phyloP scores from a whole-genome alignment of 35 echinoderm and acorn worm species.

The Lytechinus variegatus region DNA sequence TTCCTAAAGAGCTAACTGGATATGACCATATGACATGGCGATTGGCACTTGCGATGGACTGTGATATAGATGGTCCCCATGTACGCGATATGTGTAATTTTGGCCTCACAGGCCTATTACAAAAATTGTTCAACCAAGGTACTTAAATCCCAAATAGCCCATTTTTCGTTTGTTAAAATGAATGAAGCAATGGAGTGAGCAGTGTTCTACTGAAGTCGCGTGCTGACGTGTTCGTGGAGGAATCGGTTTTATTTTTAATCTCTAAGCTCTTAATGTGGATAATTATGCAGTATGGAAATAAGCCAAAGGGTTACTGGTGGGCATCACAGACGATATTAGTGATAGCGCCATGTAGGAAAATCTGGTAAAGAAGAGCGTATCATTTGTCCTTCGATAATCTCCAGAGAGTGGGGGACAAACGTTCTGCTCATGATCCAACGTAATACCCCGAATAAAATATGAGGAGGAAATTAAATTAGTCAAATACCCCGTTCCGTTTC shows the following conservation, averaged over 20 bases:
- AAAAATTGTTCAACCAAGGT: too few species aligned
- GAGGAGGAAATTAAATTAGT: slow-evolving; percentile 40
- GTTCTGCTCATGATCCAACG: slow-evolving; percentile 17
- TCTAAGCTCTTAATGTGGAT: not conserved
- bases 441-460: slow-evolving; percentile 23
- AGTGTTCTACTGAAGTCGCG: too few species aligned
- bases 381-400: slow-evolving; percentile 2
- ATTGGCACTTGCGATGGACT: too few species aligned
- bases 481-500: slow-evolving; percentile 24
- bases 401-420: not conserved
- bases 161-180: too few species aligned
- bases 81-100: too few species aligned
- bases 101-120: too few species aligned
- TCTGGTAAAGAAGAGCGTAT: not conserved
- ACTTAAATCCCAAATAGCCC: too few species aligned
- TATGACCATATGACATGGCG: too few species aligned
- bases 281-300: not conserved
- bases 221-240: too few species aligned
- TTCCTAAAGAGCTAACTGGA: too few species aligned
- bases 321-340: not conserved
- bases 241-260: not conserved
- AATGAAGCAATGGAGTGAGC: too few species aligned
- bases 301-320: not conserved
- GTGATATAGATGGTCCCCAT: too few species aligned
- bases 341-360: not conserved